phyloP scores from a whole-genome alignment of 2,113 vertebrate genomes.

The human (Homo sapiens) region DNA sequence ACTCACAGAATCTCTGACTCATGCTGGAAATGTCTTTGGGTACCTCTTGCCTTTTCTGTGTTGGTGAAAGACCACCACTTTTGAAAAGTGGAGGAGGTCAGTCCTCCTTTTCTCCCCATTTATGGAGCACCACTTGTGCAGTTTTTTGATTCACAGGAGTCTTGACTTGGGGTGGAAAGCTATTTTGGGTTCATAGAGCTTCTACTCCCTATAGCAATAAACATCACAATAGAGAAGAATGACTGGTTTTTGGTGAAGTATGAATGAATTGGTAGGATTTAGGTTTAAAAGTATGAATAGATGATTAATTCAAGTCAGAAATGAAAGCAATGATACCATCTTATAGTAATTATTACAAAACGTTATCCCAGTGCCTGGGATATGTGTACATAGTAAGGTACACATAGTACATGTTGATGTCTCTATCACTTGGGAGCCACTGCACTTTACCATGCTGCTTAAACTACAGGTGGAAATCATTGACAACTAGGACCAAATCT shows the following conservation, averaged over 20 bases:
- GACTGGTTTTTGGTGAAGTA: background rate
- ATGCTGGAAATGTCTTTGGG: background rate
- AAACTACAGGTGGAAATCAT: background rate
- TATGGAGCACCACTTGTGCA: background rate
- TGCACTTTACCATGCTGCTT: background rate
- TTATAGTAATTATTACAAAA: constrained; percentile 26
- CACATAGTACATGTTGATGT: background rate
- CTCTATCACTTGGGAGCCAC: background rate
- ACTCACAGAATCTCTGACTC: background rate
- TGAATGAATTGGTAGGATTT: background rate
- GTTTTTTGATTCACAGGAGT: background rate
- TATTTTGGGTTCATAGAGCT: background rate
- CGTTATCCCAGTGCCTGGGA: background rate
- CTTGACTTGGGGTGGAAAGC: background rate
- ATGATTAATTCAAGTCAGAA: constrained; percentile 35
- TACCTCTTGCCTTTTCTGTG: background rate
- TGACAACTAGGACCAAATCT: background rate
- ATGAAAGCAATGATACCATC: background rate
- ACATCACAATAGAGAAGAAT: background rate
- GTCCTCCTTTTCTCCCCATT: background rate
- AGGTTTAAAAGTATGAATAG: background rate
- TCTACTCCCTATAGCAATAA: background rate
- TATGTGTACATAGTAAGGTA: background rate
- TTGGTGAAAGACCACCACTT: background rate
- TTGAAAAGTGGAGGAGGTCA: background rate